These are phyloP conservation scores for Pangasius larnaudii DNA, from an alignment of 2,797 vertebrate species.

Conservation along the genomic window DNA sequence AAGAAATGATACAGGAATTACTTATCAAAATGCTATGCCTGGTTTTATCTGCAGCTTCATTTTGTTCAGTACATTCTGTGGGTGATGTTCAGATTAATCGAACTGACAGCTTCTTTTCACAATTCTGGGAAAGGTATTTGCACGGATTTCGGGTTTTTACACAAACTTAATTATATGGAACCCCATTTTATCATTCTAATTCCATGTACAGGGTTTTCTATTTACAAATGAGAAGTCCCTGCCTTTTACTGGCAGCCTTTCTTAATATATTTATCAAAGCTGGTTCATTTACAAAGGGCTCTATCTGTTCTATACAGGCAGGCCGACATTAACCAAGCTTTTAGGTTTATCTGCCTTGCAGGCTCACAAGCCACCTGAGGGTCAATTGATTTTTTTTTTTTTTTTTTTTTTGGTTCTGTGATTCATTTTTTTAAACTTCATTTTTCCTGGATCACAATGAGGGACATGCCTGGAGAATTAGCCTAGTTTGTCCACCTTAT, in stretches of 20 bases:
- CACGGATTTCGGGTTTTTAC: constrained; percentile 99
- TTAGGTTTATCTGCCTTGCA: constrained; percentile 98
- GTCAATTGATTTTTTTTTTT: constrained; percentile 99
- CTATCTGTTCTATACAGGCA: constrained; percentile 99
- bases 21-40: constrained; percentile 99
- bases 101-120: constrained; percentile 99
- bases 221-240: constrained; percentile 99
- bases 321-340: constrained; percentile 99
- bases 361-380: constrained; percentile 97
- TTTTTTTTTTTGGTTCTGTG: constrained; percentile 94
- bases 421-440: constrained; percentile 90
- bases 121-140: constrained; percentile 98
- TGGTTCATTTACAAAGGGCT: constrained; percentile 99
- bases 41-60: constrained; percentile 98
- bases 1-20: constrained; percentile 99
- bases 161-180: constrained; percentile 99
- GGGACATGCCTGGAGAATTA: constrained; percentile 99
- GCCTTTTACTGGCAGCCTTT: constrained; percentile 99
- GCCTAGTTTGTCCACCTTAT: constrained; percentile 91
- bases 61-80: constrained; percentile 98
- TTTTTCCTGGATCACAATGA: constrained; percentile 99
- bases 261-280: constrained; percentile 99
- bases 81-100: constrained; percentile 99
- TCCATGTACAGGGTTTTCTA: constrained; percentile 99
- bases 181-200: constrained; percentile 99